Base-by-base conservation (phyloP, 2,113 vertebrate species). In the Daubentonia madagascariensis region DNA sequence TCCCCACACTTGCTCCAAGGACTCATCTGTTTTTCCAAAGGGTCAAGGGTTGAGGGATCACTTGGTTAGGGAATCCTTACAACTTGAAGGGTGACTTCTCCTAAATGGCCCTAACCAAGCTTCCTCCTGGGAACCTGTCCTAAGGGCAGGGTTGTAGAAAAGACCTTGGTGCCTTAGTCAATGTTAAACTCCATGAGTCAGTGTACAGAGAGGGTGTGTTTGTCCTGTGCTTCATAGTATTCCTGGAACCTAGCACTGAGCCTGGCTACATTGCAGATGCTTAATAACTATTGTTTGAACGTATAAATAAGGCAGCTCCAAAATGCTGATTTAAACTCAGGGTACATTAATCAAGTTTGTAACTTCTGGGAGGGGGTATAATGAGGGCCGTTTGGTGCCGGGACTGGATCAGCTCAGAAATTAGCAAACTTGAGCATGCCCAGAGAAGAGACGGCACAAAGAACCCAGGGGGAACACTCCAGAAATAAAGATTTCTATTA, bases 171-270 rank as follows among this genome's bases (percentile, higher is more conserved):
- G 90, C 70, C 52, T 92, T 73, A 45, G 95, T 97, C 88, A 97
- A 98, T 91, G 75, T 90, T 97, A 96, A 98, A 90, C 97, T 84
- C 18, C 3, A 25, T 95, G 88, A 96, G 89, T 93, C 92, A 68
- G 57, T 57, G 32, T 48, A 81, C 91, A 95, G 32, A 20, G 87
- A 94, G 83, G 95, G 97, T 73, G 93, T 97, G 97, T 83, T 86
- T 61, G 50, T 37, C 70, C 45, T n/a, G 23, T 22, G 70, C 68
- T 68, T 87, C 50, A 1, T 0, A 14, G 37, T n/a, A 57, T 61
- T 91, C 76, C 89, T 43, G 54, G 75, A 81, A 84, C 80, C 63
- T 3, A 17, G 12, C n/a, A 22, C 48, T n/a, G 45, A 83, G 32
- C 23, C 81, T 37, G 37, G 25, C 75, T 11, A 8, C 50, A 4